Percentiles rank a stretch among this genome's conserved stretches.
Conservation (phyloP, 1,140 invertebrate genomes). For the Gonioctena quinquepunctata region DNA sequence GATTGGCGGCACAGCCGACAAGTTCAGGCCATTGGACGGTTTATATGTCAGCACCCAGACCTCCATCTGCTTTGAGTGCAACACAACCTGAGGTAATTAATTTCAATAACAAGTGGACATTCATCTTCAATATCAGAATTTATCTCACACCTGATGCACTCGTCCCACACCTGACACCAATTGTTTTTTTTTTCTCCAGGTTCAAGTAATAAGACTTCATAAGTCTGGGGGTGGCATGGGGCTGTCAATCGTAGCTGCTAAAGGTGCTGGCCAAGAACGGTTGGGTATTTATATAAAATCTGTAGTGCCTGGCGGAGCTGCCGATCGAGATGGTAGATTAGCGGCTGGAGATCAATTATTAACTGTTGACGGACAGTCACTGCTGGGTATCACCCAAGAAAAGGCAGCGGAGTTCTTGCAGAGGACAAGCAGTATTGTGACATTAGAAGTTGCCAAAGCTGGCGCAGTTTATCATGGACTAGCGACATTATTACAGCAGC, state of each 20-base stretch:
- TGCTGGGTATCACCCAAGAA: slow-evolving; percentile 94
- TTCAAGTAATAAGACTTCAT: slow-evolving; percentile 86
- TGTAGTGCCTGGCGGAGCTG: slow-evolving; percentile 93
- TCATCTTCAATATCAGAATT: too few species aligned
- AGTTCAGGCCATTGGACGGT: slow-evolving; percentile 94
- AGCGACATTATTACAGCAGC: slow-evolving; percentile 89
- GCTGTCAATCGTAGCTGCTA: slow-evolving; percentile 90
- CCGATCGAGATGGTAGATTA: slow-evolving; percentile 90
- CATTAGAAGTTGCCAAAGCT: slow-evolving; percentile 95
- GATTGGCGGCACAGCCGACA: slow-evolving; percentile 85
- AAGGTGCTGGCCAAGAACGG: slow-evolving; percentile 87
- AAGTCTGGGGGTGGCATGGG: slow-evolving; percentile 93
- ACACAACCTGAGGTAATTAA: slow-evolving; percentile 51
- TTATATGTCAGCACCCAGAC: slow-evolving; percentile 73
- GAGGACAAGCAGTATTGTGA: slow-evolving; percentile 89
- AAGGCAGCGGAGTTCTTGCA: slow-evolving; percentile 95
- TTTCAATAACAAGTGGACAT: too few species aligned
- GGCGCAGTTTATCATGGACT: slow-evolving; percentile 96
- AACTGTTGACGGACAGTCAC: slow-evolving; percentile 94
- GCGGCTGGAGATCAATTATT: slow-evolving; percentile 96
- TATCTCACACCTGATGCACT: too few species aligned
- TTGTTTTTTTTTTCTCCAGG: slow-evolving; percentile 60
- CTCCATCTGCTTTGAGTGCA: slow-evolving; percentile 58
- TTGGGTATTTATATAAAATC: slow-evolving; percentile 98
- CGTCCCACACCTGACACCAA: too few species aligned